Evolutionary conservation across 2,113 vertebrate species (phyloP), one percentile per base, ranked within the genome.

Genomic region (Astur gentilis): DNA sequence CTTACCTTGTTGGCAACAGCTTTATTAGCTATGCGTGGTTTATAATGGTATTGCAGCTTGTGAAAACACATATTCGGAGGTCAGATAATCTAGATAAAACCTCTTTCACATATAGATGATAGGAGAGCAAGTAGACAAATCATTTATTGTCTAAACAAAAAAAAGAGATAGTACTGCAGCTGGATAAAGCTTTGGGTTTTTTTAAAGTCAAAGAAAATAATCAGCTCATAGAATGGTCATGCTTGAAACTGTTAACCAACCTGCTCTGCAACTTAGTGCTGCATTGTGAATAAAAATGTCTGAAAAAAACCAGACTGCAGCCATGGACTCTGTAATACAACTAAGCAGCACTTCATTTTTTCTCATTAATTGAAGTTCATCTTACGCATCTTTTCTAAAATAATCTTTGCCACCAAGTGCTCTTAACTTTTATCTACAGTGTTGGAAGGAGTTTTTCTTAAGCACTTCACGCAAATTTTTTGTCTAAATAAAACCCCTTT

Each of bases 261-360:
- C 92, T 75, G 86, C 83, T 92, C 91, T 92, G 91, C 94, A 94
- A 70, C 67, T 92, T 54, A 22, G 69, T 34, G 60, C 89, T 92
- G 45, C 60, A 57, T 29, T 73, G 64, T 36, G 57, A 78, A 87
- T 47, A 58, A 72, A 92, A 95, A 91, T 2, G 15, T 23, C 71
- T 69, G 67, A 75, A 88, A 76, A 83, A 42, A 49, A 3, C 36
- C 36, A 57, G 55, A 75, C 62, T 86, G 52, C 18, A 76, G 61
- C 49, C 38, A 40, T 6, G 21, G 49, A 21, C 42, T 65, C 62
- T 13, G 11, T 13, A 73, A 70, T 6, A 57, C 13, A 70, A 21
- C 66, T 27, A 49, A 70, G 58, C 40, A 76, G 71, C 25, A 62
- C 13, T 54, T 42, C 6, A 10, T 50, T 52, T 55, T 77, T 62